Evolutionary conservation across 1,140 invertebrate species (phyloP).

Genomic region (Caerostris darwini): DNA sequence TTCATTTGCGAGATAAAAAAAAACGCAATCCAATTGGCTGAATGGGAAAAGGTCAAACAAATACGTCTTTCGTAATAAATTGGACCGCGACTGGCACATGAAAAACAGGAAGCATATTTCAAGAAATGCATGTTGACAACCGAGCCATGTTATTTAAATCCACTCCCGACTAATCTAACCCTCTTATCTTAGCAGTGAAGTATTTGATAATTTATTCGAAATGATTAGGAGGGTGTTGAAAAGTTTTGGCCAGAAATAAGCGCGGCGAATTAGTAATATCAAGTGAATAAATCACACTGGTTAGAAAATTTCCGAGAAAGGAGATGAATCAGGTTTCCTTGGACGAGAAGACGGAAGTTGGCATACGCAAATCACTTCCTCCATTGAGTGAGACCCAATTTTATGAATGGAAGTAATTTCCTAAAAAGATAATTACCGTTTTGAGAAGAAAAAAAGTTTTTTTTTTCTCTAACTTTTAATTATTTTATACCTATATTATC

Average conservation of each 20-base stretch:
- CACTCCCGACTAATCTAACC: neutral
- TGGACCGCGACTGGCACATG: neutral
- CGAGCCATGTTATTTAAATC: neutral
- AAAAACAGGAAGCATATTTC: slow-evolving; percentile 14
- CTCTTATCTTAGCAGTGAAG: neutral
- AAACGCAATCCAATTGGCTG: neutral
- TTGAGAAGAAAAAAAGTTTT: too few relatives aligned
- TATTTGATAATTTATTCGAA: neutral
- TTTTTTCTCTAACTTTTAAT: too few relatives aligned
- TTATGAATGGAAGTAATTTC: neutral
- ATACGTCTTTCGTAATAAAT: neutral
- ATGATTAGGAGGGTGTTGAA: slow-evolving; percentile 8
- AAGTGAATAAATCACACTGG: slow-evolving; percentile 2
- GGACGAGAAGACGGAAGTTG: neutral
- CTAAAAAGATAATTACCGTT: too few relatives aligned
- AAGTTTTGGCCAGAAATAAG: neutral
- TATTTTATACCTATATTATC: too few relatives aligned
- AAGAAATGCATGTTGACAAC: neutral
- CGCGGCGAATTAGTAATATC: neutral
- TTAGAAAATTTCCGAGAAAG: neutral
- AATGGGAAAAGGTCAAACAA: slow-evolving; percentile 10
- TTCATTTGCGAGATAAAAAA: neutral
- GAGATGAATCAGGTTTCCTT: neutral
- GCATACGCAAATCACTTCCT: neutral
- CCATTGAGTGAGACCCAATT: neutral